Evolutionary conservation across 2,113 vertebrate species (phyloP).

Genomic region (Mionectes macconnelli): DNA sequence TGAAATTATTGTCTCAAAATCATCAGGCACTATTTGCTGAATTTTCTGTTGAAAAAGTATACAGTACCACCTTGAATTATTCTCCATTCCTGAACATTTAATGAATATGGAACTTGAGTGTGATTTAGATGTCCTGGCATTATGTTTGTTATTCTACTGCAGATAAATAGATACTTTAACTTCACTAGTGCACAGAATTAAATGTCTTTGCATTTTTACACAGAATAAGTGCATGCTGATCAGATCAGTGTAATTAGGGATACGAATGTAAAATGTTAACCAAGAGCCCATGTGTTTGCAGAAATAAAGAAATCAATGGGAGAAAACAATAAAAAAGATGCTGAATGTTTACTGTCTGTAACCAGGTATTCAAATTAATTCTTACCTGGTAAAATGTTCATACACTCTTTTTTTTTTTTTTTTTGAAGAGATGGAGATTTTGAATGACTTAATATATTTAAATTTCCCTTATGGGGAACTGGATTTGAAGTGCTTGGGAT

Average conservation of each 20-base stretch:
- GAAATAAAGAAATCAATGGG: background rate
- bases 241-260: background rate
- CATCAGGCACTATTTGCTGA: background rate
- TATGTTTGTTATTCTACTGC: background rate
- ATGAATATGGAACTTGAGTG: conserved; percentile 35
- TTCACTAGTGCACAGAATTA: background rate
- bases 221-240: conserved; percentile 27
- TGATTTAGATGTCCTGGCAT: background rate
- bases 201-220: conserved; percentile 49
- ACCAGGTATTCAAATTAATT: background rate
- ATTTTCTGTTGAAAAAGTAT: background rate
- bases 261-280: conserved; percentile 31
- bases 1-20: background rate
- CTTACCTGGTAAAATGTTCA: background rate
- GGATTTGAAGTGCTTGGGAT: conserved; percentile 47
- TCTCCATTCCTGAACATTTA: background rate
- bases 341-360: background rate
- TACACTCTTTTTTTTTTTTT: background rate
- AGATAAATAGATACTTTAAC: conserved; percentile 33
- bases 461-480: conserved; percentile 9
- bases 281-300: background rate
- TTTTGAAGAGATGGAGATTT: background rate
- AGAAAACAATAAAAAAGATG: background rate
- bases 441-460: conserved; percentile 30
- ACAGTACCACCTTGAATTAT: background rate